Conservation (phyloP, 2,113 vertebrate genomes). For the Rafetus swinhoei region DNA sequence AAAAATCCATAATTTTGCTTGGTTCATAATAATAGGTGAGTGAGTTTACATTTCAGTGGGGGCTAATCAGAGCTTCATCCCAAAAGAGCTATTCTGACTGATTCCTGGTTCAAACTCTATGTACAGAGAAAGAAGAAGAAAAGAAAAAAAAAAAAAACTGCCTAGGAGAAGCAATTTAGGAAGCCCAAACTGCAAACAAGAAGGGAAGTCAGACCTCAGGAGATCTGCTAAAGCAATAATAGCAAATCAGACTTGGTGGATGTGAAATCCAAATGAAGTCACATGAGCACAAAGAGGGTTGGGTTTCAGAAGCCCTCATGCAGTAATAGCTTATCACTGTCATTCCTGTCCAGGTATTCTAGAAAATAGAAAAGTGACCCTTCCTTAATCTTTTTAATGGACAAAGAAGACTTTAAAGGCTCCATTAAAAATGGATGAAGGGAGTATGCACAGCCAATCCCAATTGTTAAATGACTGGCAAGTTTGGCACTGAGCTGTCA, state of each 20-base stretch:
- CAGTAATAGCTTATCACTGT: not conserved
- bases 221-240: not conserved
- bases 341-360: not conserved
- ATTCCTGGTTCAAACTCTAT: not conserved
- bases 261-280: not conserved
- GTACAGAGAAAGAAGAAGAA: not conserved
- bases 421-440: not conserved
- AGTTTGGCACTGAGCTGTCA: slow-evolving; percentile 9
- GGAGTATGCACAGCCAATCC: slow-evolving; percentile 20
- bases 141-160: not conserved
- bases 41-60: not conserved
- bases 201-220: not conserved
- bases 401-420: not conserved
- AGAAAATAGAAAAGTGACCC: not conserved
- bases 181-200: not conserved
- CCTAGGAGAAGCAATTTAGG: not conserved
- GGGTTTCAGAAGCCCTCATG: not conserved
- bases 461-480: accelerated
- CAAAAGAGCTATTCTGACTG: not conserved
- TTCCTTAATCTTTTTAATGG: not conserved
- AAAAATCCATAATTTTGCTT: not conserved
- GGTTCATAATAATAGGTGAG: not conserved
- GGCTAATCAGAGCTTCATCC: not conserved
- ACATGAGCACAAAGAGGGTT: not conserved
- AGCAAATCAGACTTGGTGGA: not conserved